Percentiles rank a stretch among this genome's conserved stretches.
phyloP scores from a whole-genome alignment of 2,113 vertebrate genomes.

The Rhinolophus sinicus region DNA sequence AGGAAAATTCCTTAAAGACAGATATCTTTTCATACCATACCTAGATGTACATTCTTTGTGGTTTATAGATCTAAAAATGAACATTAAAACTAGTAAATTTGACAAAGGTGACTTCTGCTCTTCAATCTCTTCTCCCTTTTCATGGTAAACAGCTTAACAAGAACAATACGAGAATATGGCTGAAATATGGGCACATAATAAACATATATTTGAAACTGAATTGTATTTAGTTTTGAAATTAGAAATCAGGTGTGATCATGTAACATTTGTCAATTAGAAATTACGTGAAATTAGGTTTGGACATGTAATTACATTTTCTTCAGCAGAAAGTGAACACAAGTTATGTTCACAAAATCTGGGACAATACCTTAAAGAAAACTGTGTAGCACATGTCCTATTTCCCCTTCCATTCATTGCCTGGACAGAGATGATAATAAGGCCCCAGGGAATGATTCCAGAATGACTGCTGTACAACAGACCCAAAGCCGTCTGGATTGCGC shows the following conservation, averaged over 20 bases:
- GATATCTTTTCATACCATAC: background rate
- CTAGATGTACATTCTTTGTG: background rate
- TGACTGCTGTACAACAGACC: background rate
- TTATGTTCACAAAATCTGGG: background rate
- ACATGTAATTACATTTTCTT: background rate
- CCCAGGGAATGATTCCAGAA: rapidly evolving
- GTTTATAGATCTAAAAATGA: background rate
- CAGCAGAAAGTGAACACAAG: background rate
- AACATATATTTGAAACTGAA: background rate
- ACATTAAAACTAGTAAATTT: background rate
- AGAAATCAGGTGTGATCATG: background rate
- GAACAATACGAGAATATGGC: background rate
- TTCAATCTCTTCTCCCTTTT: background rate
- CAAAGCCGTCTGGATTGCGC: background rate
- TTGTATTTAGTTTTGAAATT: background rate
- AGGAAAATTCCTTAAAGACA: background rate
- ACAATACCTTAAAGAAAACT: background rate
- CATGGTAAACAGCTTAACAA: background rate
- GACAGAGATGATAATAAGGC: background rate
- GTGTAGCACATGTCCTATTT: background rate
- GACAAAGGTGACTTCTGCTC: background rate
- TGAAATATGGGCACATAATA: background rate
- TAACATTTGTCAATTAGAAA: background rate
- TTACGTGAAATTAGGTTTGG: background rate
- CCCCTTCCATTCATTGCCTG: background rate